Conservation (phyloP, 2,797 vertebrate genomes). For the Propithecus perrieri region DNA sequence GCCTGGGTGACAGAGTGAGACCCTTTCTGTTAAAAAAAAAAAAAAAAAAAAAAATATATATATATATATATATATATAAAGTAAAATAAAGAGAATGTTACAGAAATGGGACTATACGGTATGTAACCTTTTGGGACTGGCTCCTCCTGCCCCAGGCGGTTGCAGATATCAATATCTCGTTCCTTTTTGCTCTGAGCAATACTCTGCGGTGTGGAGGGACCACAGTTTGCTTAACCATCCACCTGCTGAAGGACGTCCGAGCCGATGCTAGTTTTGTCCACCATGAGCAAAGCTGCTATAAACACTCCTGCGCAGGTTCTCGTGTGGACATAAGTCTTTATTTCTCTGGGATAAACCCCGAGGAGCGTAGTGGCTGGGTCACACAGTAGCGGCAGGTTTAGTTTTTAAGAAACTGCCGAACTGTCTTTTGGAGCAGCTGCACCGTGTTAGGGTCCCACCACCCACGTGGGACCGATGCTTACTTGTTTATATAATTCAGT, state of each 20-base stretch:
- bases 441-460: too few relatives aligned
- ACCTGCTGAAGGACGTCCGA: not conserved
- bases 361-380: not conserved
- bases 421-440: not conserved
- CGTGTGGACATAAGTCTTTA: not conserved
- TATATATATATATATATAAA: too few relatives aligned
- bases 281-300: fast-evolving
- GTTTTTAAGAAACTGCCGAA: not conserved
- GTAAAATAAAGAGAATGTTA: too few relatives aligned
- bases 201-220: too few relatives aligned
- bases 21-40: too few relatives aligned
- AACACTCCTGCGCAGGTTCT: too few relatives aligned
- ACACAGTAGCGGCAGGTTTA: not conserved
- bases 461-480: fast-evolving
- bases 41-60: too few relatives aligned
- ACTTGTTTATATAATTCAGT: not conserved
- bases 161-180: fast-evolving
- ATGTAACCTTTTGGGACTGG: not conserved
- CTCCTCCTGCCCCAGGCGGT: not conserved
- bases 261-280: fast-evolving
- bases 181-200: not conserved
- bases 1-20: too few relatives aligned
- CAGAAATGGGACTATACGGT: fast-evolving
- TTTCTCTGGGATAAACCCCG: not conserved
- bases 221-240: not conserved